Evolutionary conservation across 2,113 vertebrate species (phyloP), one percentile per base, ranked within the genome.

Genomic region (Mastomys coucha): DNA sequence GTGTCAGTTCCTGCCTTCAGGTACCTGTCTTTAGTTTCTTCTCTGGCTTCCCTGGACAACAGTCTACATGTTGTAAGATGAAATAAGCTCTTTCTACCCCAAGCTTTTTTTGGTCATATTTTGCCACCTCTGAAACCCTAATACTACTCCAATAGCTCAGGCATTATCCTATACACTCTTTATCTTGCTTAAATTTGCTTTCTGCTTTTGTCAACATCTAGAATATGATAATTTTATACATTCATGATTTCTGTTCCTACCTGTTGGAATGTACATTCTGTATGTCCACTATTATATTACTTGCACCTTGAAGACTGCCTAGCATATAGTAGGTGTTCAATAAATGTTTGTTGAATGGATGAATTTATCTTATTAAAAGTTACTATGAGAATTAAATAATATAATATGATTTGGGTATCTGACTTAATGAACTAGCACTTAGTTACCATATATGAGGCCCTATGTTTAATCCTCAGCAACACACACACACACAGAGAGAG

Each of bases 341-440:
- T 88, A 91, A 77, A 60, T 87, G 77, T 72, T 93, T 80, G 5
- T n/a, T 91, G 36, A 81, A 31, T 11, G 51, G 58, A 82, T 82
- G 20, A 42, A 28, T 42, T 60, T 89, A 70, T 36, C 36, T 77
- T 49, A 60, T 60, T 88, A 93, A 89, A 89, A 63, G 33, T 89
- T 86, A 76, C 53, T 92, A 60, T 77, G 60, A 95, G 53, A 91
- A 89, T 91, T 93, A 81, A 96, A 81, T 93, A 85, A 65, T 45
- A 89, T 89, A 39, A 24, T 56, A 28, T 56, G 13, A 39, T n/a
- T 39, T n/a, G 14, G 24, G 24, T 53, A 39, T 73, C 9, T 39
- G 49, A 20, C 24, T 56, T n/a, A 17, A 14, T 73, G 36, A 72
- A 8, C 65, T 73, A 88, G 69, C 14, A 51, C 12, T 53, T 87